Evolutionary conservation across 2,113 vertebrate species (phyloP).

Genomic region (Sorex fumeus): DNA sequence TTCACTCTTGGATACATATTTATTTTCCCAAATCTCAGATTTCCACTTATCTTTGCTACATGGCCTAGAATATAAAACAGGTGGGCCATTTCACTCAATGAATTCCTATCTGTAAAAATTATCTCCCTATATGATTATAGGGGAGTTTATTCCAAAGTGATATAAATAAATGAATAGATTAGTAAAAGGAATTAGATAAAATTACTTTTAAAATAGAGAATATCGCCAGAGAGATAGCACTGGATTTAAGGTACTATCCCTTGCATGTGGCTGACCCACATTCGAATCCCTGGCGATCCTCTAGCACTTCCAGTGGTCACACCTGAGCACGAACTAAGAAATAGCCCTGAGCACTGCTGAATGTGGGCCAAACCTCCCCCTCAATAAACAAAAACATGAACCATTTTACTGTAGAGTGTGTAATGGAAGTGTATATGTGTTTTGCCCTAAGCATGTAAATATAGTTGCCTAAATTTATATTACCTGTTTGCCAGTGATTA

Average conservation of each 20-base stretch:
- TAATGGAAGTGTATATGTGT: conserved; percentile 40
- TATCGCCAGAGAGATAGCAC: no score
- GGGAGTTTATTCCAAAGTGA: conserved; percentile 17
- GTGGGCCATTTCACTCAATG: not conserved
- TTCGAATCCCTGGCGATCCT: no score
- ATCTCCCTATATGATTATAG: not conserved
- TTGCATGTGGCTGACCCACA: no score
- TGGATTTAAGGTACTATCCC: no score
- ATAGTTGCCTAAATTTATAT: no score
- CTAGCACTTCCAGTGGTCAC: no score
- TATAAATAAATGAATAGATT: conserved; percentile 22
- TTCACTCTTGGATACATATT: no score
- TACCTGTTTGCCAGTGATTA: no score
- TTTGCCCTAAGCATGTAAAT: not conserved
- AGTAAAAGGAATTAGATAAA: not conserved
- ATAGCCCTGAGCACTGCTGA: no score
- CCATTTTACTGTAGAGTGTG: not conserved
- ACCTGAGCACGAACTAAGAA: no score
- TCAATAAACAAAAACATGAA: not conserved
- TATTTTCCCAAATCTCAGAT: not conserved
- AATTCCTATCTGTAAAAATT: no score
- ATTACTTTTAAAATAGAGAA: conserved; percentile 63
- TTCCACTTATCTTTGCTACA: conserved; percentile 33
- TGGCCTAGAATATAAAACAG: conserved; percentile 31
- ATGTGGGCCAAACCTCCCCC: no score